Evolutionary conservation across 1,140 invertebrate species (phyloP).

Genomic region (Mylabris phalerata): DNA sequence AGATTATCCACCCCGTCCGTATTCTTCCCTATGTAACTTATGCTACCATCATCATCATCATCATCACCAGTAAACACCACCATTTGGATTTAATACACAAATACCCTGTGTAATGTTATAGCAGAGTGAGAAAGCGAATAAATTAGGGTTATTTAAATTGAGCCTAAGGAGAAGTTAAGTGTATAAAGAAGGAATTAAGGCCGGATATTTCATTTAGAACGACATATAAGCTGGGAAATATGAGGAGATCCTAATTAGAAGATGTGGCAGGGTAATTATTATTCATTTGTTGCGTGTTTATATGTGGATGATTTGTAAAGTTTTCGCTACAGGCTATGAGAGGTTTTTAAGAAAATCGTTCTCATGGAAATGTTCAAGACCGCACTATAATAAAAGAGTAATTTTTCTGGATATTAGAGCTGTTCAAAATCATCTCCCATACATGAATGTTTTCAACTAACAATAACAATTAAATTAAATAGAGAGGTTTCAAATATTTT

Average conservation of each 20-base stretch:
- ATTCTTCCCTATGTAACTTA: no score
- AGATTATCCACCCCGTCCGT: conserved; percentile 28
- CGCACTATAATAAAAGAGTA: no score
- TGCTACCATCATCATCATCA: background rate
- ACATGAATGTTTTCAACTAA: no score
- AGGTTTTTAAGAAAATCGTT: no score
- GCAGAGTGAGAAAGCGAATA: conserved; percentile 10
- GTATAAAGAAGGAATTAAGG: conserved; percentile 31
- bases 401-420: no score
- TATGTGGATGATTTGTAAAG: background rate
- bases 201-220: conserved; percentile 23
- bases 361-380: no score
- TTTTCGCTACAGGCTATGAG: no score
- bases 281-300: conserved; percentile 32
- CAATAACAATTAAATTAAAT: no score
- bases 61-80: background rate
- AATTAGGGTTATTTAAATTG: conserved; percentile 17
- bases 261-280: conserved; percentile 33
- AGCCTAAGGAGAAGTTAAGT: conserved; percentile 33
- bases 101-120: background rate
- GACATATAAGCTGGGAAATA: conserved; percentile 18
- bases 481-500: no score
- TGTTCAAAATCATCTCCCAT: no score
- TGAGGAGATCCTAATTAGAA: conserved; percentile 29
- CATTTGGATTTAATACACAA: background rate